These are phyloP conservation scores for Pemphigus obesinymphae DNA, from an alignment of 1,140 invertebrate genomes.

Conservation along the genomic window DNA sequence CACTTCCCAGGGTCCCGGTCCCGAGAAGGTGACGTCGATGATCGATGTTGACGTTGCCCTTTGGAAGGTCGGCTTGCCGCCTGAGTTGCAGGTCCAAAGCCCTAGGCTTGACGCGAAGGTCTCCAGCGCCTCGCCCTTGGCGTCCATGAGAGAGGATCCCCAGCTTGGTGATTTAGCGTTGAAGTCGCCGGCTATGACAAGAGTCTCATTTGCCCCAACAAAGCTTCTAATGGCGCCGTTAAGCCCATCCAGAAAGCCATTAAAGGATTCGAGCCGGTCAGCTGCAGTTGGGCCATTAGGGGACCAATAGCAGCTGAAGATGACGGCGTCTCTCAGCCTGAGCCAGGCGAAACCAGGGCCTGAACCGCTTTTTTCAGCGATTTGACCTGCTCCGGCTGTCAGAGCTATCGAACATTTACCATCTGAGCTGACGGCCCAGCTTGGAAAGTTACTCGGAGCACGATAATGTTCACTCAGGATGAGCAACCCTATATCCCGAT, in stretches of 20 bases:
- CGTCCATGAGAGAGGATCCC: background rate
- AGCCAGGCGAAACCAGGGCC: background rate
- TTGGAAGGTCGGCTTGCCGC: background rate
- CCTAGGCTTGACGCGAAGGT: background rate
- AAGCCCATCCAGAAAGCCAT: background rate
- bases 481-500: no score
- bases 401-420: no score
- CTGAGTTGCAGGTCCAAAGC: background rate
- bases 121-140: background rate
- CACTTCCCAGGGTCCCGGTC: background rate
- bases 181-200: background rate
- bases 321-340: background rate
- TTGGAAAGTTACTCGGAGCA: no score
- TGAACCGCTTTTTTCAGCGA: no score
- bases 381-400: background rate
- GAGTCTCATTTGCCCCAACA: background rate
- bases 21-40: background rate
- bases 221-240: background rate
- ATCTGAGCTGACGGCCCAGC: no score
- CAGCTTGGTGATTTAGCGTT: background rate
- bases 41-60: background rate
- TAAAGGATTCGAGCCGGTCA: background rate
- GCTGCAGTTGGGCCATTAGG: background rate
- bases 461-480: no score
- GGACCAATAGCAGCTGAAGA: background rate